These are phyloP conservation scores for Drosophila subsilvestris DNA, from an alignment of 2,888 invertebrate genomes.

Conservation along the genomic window DNA sequence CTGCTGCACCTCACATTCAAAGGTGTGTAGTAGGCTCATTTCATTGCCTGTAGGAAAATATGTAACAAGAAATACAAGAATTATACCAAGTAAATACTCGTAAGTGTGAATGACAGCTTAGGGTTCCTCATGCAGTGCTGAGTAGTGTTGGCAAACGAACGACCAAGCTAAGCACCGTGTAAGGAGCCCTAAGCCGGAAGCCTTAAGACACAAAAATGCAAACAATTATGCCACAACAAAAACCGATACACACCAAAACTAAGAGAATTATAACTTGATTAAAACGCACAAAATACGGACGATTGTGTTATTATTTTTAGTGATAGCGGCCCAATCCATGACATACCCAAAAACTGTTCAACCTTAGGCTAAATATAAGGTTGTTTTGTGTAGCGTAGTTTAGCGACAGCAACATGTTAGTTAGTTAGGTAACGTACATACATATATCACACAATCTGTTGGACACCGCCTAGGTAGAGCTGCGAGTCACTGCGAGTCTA, in stretches of 20 bases:
- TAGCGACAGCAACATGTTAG: slow-evolving; percentile 1
- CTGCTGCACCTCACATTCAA: neutral
- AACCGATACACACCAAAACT: slow-evolving; percentile 11
- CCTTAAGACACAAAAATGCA: slow-evolving; percentile 34
- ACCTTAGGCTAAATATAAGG: slow-evolving; percentile 1
- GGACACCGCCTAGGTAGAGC: slow-evolving; percentile 4
- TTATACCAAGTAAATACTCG: neutral
- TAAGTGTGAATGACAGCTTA: neutral
- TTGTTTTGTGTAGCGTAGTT: slow-evolving; percentile 19
- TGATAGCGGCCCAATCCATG: slow-evolving; percentile 19
- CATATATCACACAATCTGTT: slow-evolving; percentile 12
- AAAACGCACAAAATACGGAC: slow-evolving; percentile 59
- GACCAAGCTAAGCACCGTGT: slow-evolving; percentile 8
- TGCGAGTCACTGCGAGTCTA: slow-evolving; percentile 47
- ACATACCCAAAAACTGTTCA: slow-evolving; percentile 19
- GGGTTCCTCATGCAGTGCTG: slow-evolving; percentile 10
- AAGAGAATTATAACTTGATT: slow-evolving; percentile 36
- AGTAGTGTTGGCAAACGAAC: neutral
- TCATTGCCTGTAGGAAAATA: too few species aligned
- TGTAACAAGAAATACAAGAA: neutral
- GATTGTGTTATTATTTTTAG: slow-evolving; percentile 60
- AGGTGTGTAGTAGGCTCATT: too few species aligned
- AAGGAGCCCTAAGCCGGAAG: slow-evolving; percentile 25
- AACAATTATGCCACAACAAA: slow-evolving; percentile 42
- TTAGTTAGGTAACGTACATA: slow-evolving; percentile 21